Base-by-base conservation (phyloP, 2,888 invertebrate genomes). In the Ashinkailepas kermadecensis region DNA sequence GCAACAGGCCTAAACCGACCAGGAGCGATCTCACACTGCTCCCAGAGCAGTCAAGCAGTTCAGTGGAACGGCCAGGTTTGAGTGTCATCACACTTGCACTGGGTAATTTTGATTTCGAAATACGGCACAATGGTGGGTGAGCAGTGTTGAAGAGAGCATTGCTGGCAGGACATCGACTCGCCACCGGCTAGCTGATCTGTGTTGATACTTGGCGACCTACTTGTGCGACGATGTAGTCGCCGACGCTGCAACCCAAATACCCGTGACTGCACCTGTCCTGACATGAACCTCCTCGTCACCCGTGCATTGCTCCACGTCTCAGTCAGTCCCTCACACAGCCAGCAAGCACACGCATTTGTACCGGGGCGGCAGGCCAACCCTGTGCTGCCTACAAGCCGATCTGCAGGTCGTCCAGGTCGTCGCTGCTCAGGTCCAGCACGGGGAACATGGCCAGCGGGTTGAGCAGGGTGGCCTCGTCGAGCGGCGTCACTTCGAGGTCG, bases 361-460 rank as follows among this genome's bases (percentile, higher is more conserved):
- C 67, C 67, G 67, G 65, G 23, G 65, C 25, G n/a, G 67, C 25
- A 18, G 25, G 67, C 25, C 67, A 25, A 25, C 25, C 65, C 23
- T 8, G 67, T 13, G 62, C 67, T 25, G 67, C 67, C 67, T 67
- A 67, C 67, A 67, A n/a, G 25, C 25, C 13, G 67, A 67, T 25
- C n/a, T 12, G 15, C 18, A 74, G 54, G 74, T 74, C 39, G 54
- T 78, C 78, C 23, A 78, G 58, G 25, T 78, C 78, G 15, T 58
- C 78, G 15, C 78, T 58, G 78, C 10, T 58, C n/a, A 78, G n/a
- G 57, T 78, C 78, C 78, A 78, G 78, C 25, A 58, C 78, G 58
- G 78, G 78, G 78, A 78, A 78, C 78, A 78, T 58, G 58, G 57
- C 57, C 78, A 78, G 74, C 74, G 74, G 74, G 74, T 58, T 58